These are phyloP conservation scores for Gerosis bhagava DNA, from an alignment of 2,888 invertebrate genomes.

Conservation along the genomic window DNA sequence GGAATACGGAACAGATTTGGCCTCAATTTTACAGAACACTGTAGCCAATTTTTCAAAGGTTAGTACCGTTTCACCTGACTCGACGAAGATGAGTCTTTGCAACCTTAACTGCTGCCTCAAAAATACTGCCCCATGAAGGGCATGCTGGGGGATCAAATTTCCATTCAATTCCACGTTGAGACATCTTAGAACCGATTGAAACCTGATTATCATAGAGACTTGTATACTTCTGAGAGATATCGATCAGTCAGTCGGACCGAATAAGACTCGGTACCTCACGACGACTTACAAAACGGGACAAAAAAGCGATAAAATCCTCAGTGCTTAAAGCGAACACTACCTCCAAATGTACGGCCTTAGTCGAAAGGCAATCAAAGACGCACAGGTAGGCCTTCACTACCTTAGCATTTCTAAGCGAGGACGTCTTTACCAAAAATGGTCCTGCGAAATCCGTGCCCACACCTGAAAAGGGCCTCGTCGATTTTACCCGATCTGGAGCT, in stretches of 20 bases:
- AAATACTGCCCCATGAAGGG: slow-evolving; percentile 9
- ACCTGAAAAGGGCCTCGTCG: slow-evolving; percentile 1
- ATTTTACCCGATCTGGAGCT: slow-evolving; percentile 7
- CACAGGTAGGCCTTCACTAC: slow-evolving; percentile 9
- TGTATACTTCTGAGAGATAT: slow-evolving; percentile 2
- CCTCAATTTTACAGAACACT: slow-evolving; percentile 26
- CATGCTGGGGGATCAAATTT: slow-evolving; percentile 11
- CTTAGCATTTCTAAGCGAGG: not conserved
- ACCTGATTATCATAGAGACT: no score
- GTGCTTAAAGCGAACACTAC: slow-evolving; percentile 3
- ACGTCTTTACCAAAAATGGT: slow-evolving; percentile 2
- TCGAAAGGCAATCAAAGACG: slow-evolving; percentile 7
- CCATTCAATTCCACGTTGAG: slow-evolving; percentile 2
- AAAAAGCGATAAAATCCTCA: slow-evolving; percentile 2
- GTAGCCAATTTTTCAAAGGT: slow-evolving; percentile 31
- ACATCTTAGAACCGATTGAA: slow-evolving; percentile 1
- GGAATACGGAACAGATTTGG: no score
- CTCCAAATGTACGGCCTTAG: slow-evolving; percentile 12
- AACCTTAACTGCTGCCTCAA: slow-evolving; percentile 29
- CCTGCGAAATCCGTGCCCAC: slow-evolving; percentile 10
- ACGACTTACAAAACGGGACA: slow-evolving; percentile 10
- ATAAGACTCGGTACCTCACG: slow-evolving; percentile 1
- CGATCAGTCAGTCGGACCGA: slow-evolving; percentile 7
- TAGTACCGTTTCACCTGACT: slow-evolving; percentile 14
- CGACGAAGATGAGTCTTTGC: slow-evolving; percentile 28